These are phyloP conservation scores for Endotricha flammealis DNA, from an alignment of 2,888 invertebrate species.

Conservation along the genomic window DNA sequence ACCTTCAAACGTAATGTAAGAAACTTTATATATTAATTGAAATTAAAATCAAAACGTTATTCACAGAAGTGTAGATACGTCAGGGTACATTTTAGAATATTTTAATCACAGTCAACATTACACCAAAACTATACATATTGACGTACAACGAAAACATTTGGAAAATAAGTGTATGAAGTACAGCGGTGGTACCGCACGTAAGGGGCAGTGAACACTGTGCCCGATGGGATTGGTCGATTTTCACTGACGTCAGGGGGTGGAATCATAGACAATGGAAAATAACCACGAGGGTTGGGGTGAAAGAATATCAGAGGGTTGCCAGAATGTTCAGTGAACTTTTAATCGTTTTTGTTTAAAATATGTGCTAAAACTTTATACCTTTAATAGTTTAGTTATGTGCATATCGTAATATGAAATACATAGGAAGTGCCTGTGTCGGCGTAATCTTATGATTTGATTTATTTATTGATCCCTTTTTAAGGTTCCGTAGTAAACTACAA, in stretches of 20 bases:
- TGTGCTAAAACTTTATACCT: too few relatives aligned
- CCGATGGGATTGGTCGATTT: constrained; percentile 81
- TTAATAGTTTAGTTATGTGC: too few relatives aligned
- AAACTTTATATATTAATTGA: constrained; percentile 49
- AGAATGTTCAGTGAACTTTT: too few relatives aligned
- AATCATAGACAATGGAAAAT: constrained; percentile 65
- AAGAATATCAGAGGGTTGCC: constrained; percentile 28
- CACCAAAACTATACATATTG: constrained; percentile 55
- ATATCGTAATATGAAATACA: too few relatives aligned
- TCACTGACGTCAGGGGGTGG: constrained; percentile 80
- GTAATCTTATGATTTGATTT: too few relatives aligned
- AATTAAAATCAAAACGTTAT: constrained; percentile 57
- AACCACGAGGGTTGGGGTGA: constrained; percentile 43
- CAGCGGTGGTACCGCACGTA: constrained; percentile 56
- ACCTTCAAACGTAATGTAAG: constrained; percentile 69
- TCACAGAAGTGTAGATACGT: constrained; percentile 43
- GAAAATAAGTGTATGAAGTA: constrained; percentile 54
- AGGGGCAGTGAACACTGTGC: constrained; percentile 70
- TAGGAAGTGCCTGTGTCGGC: too few relatives aligned
- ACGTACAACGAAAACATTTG: constrained; percentile 68
- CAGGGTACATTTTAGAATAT: constrained; percentile 57
- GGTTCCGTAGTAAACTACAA: too few relatives aligned
- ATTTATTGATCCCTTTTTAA: too few relatives aligned
- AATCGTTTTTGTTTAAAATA: too few relatives aligned
- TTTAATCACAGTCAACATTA: constrained; percentile 54